Conservation (phyloP, 2,888 invertebrate species). For the Mayetiola destructor region DNA sequence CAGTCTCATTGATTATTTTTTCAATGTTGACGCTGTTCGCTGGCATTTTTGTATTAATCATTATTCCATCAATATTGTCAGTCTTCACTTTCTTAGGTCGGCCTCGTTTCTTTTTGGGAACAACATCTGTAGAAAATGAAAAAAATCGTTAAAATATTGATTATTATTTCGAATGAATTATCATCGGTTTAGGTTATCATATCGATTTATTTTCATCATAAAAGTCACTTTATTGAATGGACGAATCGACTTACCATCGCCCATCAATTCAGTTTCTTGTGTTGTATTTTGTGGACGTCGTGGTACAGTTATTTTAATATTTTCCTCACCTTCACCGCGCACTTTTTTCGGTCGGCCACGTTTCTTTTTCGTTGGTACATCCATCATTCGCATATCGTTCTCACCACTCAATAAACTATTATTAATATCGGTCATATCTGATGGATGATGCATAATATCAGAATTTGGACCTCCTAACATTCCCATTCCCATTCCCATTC, state of each 20-base stretch:
- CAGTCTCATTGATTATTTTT: neutral
- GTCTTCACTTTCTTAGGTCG: conserved; percentile 73
- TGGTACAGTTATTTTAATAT: conserved; percentile 17
- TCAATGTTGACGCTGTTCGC: conserved; percentile 13
- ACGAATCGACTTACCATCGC: conserved; percentile 36
- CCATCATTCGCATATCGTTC: neutral
- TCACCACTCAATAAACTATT: conserved; percentile 30
- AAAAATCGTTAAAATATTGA: too few species aligned
- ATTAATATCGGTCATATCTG: conserved; percentile 37
- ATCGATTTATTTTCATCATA: too few species aligned
- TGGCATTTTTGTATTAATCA: conserved; percentile 19
- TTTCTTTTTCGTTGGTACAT: conserved; percentile 66
- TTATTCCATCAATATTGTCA: conserved; percentile 1
- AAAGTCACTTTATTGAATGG: too few species aligned
- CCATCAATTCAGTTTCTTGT: conserved; percentile 15
- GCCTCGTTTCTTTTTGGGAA: conserved; percentile 78
- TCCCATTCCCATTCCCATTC: neutral
- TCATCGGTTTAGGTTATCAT: too few species aligned
- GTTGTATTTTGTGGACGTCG: conserved; percentile 15
- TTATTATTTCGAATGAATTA: too few species aligned
- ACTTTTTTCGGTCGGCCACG: conserved; percentile 77
- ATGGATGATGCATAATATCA: neutral
- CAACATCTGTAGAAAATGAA: too few species aligned
- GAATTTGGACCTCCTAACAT: neutral
- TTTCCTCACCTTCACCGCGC: conserved; percentile 47